A percentile compares a stretch with the other conserved stretches of the same genome.
Evolutionary conservation across 1,140 invertebrate genomes (phyloP).

Genomic region (Sinonovacula constricta): DNA sequence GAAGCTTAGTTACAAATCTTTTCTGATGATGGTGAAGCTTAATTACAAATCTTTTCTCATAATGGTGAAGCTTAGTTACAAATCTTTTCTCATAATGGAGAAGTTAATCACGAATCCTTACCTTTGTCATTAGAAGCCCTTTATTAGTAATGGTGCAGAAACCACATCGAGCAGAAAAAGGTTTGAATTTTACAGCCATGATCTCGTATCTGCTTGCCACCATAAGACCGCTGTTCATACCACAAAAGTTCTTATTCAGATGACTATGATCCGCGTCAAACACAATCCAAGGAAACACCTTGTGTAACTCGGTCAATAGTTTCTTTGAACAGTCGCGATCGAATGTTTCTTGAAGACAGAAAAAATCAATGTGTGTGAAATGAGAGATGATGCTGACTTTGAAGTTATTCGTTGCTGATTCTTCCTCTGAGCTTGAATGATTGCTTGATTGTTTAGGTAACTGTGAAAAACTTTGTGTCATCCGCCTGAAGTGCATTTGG

Average conservation of each 20-base stretch:
- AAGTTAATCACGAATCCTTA: too few species aligned
- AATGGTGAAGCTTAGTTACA: too few species aligned
- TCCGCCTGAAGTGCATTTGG: conserved; percentile 49
- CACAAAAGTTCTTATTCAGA: conserved; percentile 57
- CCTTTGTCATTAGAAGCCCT: conserved; percentile 77
- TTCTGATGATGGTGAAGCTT: too few species aligned
- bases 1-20: too few species aligned
- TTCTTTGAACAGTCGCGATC: conserved; percentile 59
- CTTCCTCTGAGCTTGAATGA: not conserved
- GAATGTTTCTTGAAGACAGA: conserved; percentile 71
- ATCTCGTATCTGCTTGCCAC: conserved; percentile 77
- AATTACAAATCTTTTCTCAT: too few species aligned
- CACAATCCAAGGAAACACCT: conserved; percentile 70
- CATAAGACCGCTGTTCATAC: conserved; percentile 76
- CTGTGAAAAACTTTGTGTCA: not conserved
- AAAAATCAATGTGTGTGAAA: conserved; percentile 67
- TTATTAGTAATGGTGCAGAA: conserved; percentile 69
- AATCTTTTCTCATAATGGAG: too few species aligned
- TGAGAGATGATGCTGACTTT: conserved; percentile 55
- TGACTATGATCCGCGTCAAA: conserved; percentile 66
- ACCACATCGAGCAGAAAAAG: conserved; percentile 61
- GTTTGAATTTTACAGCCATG: conserved; percentile 71
- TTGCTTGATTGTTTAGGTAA: not conserved
- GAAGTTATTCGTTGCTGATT: not conserved
- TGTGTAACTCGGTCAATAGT: conserved; percentile 66